Percentiles rank a stretch among this genome's conserved stretches.
Evolutionary conservation across 2,113 vertebrate genomes (phyloP).

Genomic region (Lycaon pictus): DNA sequence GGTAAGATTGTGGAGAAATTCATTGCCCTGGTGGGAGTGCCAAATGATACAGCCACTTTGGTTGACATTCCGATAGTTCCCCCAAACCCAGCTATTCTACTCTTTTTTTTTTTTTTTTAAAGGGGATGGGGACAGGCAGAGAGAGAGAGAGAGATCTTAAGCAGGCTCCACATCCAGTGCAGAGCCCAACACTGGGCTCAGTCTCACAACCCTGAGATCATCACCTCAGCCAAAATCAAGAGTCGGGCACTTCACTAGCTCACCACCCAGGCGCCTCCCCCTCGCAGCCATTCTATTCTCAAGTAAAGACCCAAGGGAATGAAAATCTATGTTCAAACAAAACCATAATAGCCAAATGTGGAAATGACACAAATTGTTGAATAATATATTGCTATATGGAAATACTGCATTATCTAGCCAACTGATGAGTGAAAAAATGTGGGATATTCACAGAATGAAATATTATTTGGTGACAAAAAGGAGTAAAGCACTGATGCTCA

Average conservation of each 20-base stretch:
- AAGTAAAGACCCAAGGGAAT: not conserved
- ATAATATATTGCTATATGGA: not conserved
- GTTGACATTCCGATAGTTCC: not conserved
- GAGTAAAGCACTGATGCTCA: not conserved
- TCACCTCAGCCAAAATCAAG: not conserved
- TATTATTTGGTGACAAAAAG: not conserved
- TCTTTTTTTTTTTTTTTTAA: not conserved
- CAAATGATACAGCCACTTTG: not conserved
- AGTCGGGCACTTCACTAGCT: not conserved
- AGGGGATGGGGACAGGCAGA: not conserved
- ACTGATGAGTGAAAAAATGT: not conserved
- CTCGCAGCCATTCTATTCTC: not conserved
- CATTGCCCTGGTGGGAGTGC: not conserved
- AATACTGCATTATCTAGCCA: not conserved
- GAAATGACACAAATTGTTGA: not conserved
- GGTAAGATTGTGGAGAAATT: not conserved
- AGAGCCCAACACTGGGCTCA: not conserved
- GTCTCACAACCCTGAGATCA: not conserved
- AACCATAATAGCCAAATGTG: conserved; percentile 7
- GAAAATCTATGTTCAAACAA: not conserved
- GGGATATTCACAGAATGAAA: not conserved
- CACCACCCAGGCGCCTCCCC: not conserved
- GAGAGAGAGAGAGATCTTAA: not conserved
- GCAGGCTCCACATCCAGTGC: not conserved
- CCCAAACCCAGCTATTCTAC: not conserved